Percentiles rank a stretch among this genome's conserved stretches.
phyloP scores from a whole-genome alignment of 2,113 vertebrate genomes.

The Dipodomys merriami region DNA sequence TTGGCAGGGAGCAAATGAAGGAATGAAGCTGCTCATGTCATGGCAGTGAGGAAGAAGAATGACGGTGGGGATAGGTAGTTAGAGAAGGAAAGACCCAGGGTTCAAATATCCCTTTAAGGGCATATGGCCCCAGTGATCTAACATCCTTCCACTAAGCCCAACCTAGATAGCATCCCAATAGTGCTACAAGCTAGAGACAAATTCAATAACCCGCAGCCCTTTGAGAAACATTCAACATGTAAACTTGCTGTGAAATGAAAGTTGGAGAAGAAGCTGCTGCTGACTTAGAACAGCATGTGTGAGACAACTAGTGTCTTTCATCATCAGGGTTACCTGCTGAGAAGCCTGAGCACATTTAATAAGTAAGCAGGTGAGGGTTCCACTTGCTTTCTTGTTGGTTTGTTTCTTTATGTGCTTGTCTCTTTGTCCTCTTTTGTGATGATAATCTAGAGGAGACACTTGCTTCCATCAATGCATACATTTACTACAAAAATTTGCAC shows the following conservation, averaged over 20 bases:
- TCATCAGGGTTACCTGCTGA: not conserved
- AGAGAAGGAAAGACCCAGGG: not conserved
- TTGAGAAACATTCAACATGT: not conserved
- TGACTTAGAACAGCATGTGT: fast-evolving
- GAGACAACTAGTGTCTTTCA: not conserved
- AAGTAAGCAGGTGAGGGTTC: not conserved
- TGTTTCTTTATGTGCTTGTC: not conserved
- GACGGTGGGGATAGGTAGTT: not conserved
- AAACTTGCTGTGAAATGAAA: not conserved
- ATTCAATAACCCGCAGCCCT: not conserved
- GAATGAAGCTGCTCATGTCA: not conserved
- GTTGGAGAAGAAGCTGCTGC: not conserved
- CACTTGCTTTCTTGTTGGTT: not conserved
- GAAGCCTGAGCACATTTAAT: not conserved
- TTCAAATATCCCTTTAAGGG: not conserved
- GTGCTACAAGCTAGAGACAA: not conserved
- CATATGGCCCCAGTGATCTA: no score
- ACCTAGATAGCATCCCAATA: no score
- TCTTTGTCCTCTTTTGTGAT: not conserved
- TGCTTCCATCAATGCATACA: not conserved
- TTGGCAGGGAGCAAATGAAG: fast-evolving
- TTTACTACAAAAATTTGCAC: not conserved
- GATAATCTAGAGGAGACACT: not conserved
- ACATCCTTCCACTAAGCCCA: not conserved
- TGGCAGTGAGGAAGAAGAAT: not conserved